A percentile compares a stretch with the other conserved stretches of the same genome.
Evolutionary conservation across 2,888 invertebrate species (phyloP).

Genomic region (Rapana venosa): DNA sequence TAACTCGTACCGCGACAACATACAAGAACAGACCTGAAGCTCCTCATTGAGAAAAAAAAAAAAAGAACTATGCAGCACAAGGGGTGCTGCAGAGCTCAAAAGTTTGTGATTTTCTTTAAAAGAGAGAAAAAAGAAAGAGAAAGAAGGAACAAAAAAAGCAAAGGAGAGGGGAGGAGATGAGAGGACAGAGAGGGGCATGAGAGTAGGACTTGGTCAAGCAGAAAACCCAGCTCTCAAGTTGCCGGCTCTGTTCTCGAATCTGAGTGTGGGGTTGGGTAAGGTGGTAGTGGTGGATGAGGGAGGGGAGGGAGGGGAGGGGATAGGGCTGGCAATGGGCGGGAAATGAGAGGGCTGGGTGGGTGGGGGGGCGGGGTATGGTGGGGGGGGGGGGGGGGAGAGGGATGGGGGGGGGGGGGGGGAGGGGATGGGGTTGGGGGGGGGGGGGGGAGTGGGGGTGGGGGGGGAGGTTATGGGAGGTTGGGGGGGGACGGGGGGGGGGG

Average conservation of each 20-base stretch:
- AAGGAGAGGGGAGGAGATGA: not conserved
- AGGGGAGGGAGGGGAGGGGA: not conserved
- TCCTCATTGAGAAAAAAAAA: no score
- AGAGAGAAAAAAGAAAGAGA: not conserved
- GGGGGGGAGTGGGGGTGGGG: not conserved
- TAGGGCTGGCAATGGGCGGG: not conserved
- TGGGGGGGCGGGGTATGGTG: no score
- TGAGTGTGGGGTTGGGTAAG: no score
- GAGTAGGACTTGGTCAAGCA: slow-evolving; percentile 9
- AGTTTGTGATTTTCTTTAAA: not conserved
- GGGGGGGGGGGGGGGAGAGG: no score
- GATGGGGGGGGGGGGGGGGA: not conserved
- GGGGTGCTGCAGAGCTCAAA: not conserved
- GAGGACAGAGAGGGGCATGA: not conserved
- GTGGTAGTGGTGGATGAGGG: no score
- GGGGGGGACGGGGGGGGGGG: not conserved
- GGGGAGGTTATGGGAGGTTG: not conserved
- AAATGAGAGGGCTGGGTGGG: not conserved
- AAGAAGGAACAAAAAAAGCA: not conserved
- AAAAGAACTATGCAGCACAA: not conserved
- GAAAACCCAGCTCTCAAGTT: slow-evolving; percentile 26
- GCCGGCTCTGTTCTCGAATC: slow-evolving; percentile 3
- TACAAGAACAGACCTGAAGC: no score
- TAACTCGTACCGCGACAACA: not conserved
- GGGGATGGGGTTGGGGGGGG: not conserved